Percentiles rank a stretch among this genome's conserved stretches.
Conservation (phyloP, 30 jellyfish, hydroid and myxozoan genomes). For the Pelagia noctiluca region DNA sequence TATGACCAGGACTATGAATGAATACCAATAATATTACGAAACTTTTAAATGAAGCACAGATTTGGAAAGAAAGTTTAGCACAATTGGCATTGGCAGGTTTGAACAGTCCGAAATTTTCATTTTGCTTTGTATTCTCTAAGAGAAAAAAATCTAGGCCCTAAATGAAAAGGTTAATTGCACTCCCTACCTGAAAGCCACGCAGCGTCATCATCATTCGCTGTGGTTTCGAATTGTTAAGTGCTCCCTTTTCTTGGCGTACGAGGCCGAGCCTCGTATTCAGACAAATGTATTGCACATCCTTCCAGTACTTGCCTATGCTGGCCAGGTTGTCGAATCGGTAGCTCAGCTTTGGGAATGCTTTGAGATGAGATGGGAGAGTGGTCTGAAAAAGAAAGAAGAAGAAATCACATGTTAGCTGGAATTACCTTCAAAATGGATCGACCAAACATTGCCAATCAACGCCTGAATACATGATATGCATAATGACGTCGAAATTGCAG, state of each 20-base stretch:
- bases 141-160: background rate
- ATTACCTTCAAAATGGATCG: no score
- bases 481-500: no score
- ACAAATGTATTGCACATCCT: conserved; percentile 78
- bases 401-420: background rate
- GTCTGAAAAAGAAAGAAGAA: conserved; percentile 40
- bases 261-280: conserved; percentile 81
- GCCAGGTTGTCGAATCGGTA: conserved; percentile 67
- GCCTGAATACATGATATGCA: no score
- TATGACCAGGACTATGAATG: no score
- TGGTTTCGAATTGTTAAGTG: conserved; percentile 1
- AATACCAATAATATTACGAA: no score
- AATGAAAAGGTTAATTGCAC: background rate
- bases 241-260: background rate
- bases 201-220: conserved; percentile 31
- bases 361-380: conserved; percentile 61
- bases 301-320: conserved; percentile 82
- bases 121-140: no score
- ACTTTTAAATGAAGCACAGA: no score
- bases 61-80: no score
- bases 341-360: conserved; percentile 63
- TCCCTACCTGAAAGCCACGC: conserved; percentile 46
- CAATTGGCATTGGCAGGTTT: no score
- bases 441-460: no score
- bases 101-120: no score